Evolutionary conservation across 2,888 invertebrate species (phyloP).

Genomic region (Catotricha subobsoleta): DNA sequence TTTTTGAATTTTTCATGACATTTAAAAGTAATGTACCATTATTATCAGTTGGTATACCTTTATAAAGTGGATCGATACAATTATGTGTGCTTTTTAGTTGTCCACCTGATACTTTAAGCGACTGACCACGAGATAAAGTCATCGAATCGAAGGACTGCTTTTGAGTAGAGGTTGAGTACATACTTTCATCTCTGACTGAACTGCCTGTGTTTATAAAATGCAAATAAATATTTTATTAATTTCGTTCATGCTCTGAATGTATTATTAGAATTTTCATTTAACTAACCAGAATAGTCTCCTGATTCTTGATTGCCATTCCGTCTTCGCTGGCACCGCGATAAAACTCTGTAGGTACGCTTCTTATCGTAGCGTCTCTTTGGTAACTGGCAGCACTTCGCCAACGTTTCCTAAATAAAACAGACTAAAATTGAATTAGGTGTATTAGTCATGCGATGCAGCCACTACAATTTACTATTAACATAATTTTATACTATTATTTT

Average conservation of each 20-base stretch:
- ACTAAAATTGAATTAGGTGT: constrained; percentile 19
- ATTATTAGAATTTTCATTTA: not conserved
- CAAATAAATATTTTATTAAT: too few relatives aligned
- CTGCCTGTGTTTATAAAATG: too few relatives aligned
- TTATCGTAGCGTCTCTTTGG: constrained; percentile 19
- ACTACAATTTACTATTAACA: too few relatives aligned
- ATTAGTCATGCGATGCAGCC: constrained; percentile 1
- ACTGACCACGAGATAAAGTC: constrained; percentile 3
- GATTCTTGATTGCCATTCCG: constrained; percentile 30
- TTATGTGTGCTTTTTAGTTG: not conserved
- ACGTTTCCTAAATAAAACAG: constrained; percentile 38
- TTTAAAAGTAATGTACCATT: not conserved
- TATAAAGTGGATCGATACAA: not conserved
- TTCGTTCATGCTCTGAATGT: too few relatives aligned
- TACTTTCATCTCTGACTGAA: constrained; percentile 22
- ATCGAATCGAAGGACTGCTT: constrained; percentile 7
- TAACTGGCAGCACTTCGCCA: constrained; percentile 33
- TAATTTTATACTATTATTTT: too few relatives aligned
- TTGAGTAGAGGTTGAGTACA: constrained; percentile 16
- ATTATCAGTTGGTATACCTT: not conserved
- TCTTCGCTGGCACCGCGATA: constrained; percentile 34
- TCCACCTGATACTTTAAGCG: not conserved
- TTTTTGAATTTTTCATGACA: not conserved
- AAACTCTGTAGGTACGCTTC: constrained; percentile 38
- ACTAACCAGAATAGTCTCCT: constrained; percentile 29